Conservation (phyloP, 1,140 invertebrate genomes). For the Nasonia vitripennis region DNA sequence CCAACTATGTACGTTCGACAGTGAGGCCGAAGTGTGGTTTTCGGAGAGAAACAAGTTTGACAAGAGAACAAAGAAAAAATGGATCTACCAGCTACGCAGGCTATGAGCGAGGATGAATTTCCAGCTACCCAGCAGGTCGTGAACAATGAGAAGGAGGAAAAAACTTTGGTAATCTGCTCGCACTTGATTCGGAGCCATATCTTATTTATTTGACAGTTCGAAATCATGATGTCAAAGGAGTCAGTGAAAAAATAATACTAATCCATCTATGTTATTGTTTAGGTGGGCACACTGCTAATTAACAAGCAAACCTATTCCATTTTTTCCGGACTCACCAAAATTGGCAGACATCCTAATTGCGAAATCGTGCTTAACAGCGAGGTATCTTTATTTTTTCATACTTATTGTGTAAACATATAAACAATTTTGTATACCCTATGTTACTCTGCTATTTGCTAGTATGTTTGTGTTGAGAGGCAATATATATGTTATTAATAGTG, state of each 20-base stretch:
- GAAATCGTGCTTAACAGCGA: slow-evolving; percentile 51
- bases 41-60: background rate
- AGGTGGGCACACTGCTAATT: slow-evolving; percentile 56
- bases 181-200: background rate
- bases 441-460: too few relatives aligned
- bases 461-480: background rate
- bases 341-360: slow-evolving; percentile 54
- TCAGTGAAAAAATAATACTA: slow-evolving; percentile 1
- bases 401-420: slow-evolving; percentile 23
- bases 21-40: background rate
- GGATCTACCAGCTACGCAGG: slow-evolving; percentile 56
- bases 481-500: background rate
- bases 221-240: too few relatives aligned
- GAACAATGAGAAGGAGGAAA: slow-evolving; percentile 12
- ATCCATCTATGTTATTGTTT: slow-evolving; percentile 41
- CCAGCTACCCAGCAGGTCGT: background rate
- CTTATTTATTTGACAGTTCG: background rate
- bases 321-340: slow-evolving; percentile 51
- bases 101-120: slow-evolving; percentile 49
- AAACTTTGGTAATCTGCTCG: background rate
- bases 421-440: too few relatives aligned
- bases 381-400: slow-evolving; percentile 47
- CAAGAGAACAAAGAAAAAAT: slow-evolving; percentile 23
- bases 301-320: slow-evolving; percentile 43
- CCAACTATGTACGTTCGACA: background rate